Conservation (phyloP, 2,113 vertebrate genomes). For the Odocoileus virginianus region DNA sequence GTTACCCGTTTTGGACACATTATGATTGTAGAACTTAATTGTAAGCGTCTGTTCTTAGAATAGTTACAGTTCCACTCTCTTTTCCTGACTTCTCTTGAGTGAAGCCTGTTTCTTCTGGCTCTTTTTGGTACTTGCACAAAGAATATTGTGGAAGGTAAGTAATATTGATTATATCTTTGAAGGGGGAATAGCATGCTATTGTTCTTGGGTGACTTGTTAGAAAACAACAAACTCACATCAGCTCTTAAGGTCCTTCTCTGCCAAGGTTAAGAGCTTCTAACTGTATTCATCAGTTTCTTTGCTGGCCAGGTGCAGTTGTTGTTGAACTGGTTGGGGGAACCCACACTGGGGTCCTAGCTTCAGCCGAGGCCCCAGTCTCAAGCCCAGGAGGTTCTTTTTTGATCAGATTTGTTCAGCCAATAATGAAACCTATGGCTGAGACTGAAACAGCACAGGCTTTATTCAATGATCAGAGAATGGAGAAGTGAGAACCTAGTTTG, state of each 20-base stretch:
- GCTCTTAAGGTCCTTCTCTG: neutral
- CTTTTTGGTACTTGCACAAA: neutral
- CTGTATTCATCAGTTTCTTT: neutral
- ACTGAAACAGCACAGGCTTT: neutral
- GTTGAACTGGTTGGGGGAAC: neutral
- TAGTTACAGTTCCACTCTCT: neutral
- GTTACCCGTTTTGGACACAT: neutral
- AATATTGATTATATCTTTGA: neutral
- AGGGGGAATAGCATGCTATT: neutral
- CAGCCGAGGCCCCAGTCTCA: neutral
- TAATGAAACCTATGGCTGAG: neutral
- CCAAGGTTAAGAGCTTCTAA: neutral
- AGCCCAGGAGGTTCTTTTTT: neutral
- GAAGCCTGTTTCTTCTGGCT: neutral
- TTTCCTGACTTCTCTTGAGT: neutral
- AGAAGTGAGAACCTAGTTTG: neutral
- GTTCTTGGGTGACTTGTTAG: neutral
- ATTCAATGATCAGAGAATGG: neutral
- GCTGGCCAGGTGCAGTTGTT: neutral
- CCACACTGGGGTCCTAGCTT: neutral
- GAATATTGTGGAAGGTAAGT: neutral
- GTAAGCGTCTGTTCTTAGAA: neutral
- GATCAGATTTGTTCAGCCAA: neutral
- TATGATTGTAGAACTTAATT: slow-evolving; percentile 21
- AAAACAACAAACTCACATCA: neutral